phyloP scores from a whole-genome alignment of 1,140 invertebrate species.

The Plodia interpunctella region DNA sequence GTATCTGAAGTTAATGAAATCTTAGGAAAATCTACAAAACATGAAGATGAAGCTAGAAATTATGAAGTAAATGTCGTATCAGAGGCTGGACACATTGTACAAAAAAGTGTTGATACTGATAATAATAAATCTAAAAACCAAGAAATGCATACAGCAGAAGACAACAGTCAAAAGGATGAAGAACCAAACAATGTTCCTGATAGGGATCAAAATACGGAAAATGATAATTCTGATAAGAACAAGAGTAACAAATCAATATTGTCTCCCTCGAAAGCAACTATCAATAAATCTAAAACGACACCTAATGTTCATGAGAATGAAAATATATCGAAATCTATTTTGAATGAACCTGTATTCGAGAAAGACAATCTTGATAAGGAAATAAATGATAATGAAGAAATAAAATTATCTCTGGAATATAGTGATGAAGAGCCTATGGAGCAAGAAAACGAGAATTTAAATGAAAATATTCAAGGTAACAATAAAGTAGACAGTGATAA shows the following conservation, averaged over 20 bases:
- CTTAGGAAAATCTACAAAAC: too few species aligned
- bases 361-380: background rate
- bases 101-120: too few species aligned
- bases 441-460: background rate
- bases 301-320: background rate
- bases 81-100: too few species aligned
- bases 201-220: too few species aligned
- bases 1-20: too few species aligned
- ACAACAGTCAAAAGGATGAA: too few species aligned
- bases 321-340: background rate
- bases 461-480: conserved; percentile 12
- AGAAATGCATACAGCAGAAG: too few species aligned
- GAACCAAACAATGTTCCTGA: too few species aligned
- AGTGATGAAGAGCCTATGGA: background rate
- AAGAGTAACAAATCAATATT: background rate
- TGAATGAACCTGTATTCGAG: background rate
- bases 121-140: too few species aligned
- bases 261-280: background rate
- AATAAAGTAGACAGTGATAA: conserved; percentile 6
- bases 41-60: too few species aligned
- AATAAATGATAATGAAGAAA: background rate
- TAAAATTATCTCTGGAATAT: background rate
- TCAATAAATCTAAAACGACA: background rate
- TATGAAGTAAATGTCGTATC: too few species aligned
- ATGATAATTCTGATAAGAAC: too few species aligned